These are phyloP conservation scores for Solenodon paradoxus DNA, from an alignment of 2,113 vertebrate genomes.

Conservation along the genomic window DNA sequence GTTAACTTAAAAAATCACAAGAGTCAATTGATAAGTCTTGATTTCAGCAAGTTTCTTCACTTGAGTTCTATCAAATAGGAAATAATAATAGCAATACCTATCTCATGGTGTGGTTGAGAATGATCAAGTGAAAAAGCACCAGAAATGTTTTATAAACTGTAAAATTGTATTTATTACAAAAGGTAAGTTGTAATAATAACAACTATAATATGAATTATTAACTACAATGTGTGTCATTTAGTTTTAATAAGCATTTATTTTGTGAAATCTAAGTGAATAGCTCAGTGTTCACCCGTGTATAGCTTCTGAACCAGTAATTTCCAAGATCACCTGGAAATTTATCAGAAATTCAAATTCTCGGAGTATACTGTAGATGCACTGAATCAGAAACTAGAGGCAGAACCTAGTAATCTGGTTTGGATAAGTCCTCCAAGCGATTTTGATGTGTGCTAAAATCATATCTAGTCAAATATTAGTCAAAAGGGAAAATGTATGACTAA, in stretches of 20 bases:
- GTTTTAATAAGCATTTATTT: conserved; percentile 25
- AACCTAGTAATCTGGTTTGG: neutral
- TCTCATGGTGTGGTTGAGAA: neutral
- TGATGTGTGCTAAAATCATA: neutral
- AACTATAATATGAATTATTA: neutral
- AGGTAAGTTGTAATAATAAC: neutral
- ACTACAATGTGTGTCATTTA: neutral
- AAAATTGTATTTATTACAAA: conserved; percentile 42
- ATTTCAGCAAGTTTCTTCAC: conserved; percentile 44
- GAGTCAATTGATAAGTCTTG: neutral
- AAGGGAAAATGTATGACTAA: neutral
- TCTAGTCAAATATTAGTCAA: neutral
- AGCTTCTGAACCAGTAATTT: neutral
- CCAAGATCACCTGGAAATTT: neutral
- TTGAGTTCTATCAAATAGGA: conserved; percentile 25
- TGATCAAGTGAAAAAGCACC: neutral
- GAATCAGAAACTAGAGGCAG: neutral
- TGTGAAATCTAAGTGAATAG: neutral
- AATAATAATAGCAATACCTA: conserved; percentile 15
- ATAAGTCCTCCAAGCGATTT: neutral
- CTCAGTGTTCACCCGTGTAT: neutral
- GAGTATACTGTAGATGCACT: neutral
- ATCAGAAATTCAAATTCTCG: neutral
- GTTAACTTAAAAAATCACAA: neutral
- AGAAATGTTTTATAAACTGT: conserved; percentile 34